A percentile compares a stretch with the other conserved stretches of the same genome.
Conservation (phyloP, 1,140 invertebrate genomes). For the Agraylea sexmaculata region DNA sequence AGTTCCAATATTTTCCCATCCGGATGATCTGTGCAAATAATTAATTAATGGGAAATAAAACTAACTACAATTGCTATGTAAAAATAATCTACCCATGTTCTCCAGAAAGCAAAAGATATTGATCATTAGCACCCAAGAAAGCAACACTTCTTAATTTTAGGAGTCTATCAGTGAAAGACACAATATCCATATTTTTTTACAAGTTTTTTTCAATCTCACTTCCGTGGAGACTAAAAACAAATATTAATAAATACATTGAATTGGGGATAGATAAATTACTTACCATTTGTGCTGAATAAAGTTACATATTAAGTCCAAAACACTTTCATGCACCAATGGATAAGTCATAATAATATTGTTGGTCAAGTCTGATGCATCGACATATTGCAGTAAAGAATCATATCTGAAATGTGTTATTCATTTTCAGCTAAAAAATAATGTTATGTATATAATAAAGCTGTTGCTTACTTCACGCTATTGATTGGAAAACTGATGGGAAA, state of each 20-base stretch:
- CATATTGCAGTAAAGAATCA: neutral
- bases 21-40: constrained; percentile 28
- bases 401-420: constrained; percentile 6
- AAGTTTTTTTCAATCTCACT: constrained; percentile 27
- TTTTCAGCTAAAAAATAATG: neutral
- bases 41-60: constrained; percentile 35
- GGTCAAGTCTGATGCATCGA: neutral
- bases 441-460: constrained; percentile 1
- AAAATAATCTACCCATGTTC: constrained; percentile 5
- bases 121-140: constrained; percentile 33
- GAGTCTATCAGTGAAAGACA: constrained; percentile 39
- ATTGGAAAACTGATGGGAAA: constrained; percentile 11
- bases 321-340: constrained; percentile 12
- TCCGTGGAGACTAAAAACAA: constrained; percentile 21
- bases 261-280: neutral
- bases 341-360: constrained; percentile 13
- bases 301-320: constrained; percentile 9
- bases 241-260: neutral
- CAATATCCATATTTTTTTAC: constrained; percentile 30
- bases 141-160: constrained; percentile 37
- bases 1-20: constrained; percentile 42
- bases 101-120: constrained; percentile 1
- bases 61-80: constrained; percentile 5
- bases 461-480: constrained; percentile 8
- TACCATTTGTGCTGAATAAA: constrained; percentile 13